Evolutionary conservation across 2,888 invertebrate species (phyloP).

Genomic region (Drosophila paramelanica): DNA sequence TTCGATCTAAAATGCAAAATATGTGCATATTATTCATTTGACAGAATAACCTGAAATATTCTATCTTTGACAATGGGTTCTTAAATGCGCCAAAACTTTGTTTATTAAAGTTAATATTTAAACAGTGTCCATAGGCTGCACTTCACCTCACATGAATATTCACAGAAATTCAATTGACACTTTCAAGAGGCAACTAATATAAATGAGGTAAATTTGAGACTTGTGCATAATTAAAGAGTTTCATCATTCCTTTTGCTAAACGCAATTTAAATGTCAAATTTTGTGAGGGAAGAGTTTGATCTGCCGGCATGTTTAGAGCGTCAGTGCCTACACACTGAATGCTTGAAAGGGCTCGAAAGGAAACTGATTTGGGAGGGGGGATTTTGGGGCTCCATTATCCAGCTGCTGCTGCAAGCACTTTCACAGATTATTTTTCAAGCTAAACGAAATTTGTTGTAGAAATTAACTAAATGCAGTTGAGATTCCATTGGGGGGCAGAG

Average conservation of each 20-base stretch:
- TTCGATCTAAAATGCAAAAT: too few species aligned
- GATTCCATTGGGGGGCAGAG: slow-evolving; percentile 16
- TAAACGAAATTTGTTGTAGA: slow-evolving; percentile 45
- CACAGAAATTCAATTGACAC: slow-evolving; percentile 3
- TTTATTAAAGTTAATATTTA: neutral
- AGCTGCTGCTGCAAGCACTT: slow-evolving; percentile 43
- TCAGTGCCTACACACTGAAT: slow-evolving; percentile 9
- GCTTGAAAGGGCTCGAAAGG: slow-evolving; percentile 27
- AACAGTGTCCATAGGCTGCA: neutral
- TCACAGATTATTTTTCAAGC: slow-evolving; percentile 51
- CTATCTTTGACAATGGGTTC: too few species aligned
- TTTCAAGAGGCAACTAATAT: neutral
- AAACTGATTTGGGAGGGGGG: slow-evolving; percentile 9
- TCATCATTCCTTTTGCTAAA: neutral
- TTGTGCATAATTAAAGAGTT: slow-evolving; percentile 18
- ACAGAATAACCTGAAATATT: too few species aligned
- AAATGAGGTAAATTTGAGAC: slow-evolving; percentile 13
- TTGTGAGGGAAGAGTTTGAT: slow-evolving; percentile 21
- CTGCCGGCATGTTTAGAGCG: slow-evolving; percentile 15
- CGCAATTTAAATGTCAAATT: neutral
- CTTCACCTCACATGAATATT: neutral
- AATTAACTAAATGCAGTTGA: slow-evolving; percentile 55
- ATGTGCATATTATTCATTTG: too few species aligned
- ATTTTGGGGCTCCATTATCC: slow-evolving; percentile 23
- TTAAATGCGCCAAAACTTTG: too few species aligned